Conservation (phyloP, 2,888 invertebrate species). For the Hecatera dysodea region DNA sequence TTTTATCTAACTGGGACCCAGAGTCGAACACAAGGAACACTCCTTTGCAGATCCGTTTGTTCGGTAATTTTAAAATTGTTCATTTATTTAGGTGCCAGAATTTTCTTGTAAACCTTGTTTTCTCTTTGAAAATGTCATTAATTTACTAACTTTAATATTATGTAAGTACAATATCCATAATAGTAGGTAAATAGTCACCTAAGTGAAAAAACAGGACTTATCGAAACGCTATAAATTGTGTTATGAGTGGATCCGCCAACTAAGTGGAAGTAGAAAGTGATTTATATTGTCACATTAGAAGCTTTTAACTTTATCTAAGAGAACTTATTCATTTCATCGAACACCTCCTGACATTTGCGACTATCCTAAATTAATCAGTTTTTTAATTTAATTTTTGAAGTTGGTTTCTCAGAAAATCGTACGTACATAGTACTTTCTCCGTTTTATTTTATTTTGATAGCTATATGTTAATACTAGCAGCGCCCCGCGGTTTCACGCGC, state of each 20-base stretch:
- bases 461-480: too few species aligned
- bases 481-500: too few species aligned
- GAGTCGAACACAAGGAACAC: too few species aligned
- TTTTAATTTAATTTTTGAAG: constrained; percentile 37
- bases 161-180: background rate
- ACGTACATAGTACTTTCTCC: too few species aligned
- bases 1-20: too few species aligned
- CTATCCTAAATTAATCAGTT: constrained; percentile 1
- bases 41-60: too few species aligned
- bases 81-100: background rate
- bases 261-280: constrained; percentile 61
- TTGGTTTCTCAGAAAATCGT: constrained; percentile 30
- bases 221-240: constrained; percentile 12
- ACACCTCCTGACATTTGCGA: constrained; percentile 24
- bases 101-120: background rate
- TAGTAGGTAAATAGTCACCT: background rate
- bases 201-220: background rate
- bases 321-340: constrained; percentile 53
- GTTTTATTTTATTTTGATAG: too few species aligned
- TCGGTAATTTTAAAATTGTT: background rate
- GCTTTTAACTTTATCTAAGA: constrained; percentile 55
- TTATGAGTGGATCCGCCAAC: constrained; percentile 5
- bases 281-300: constrained; percentile 52
- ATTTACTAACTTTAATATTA: background rate
- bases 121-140: background rate